Conservation (phyloP, 2,113 vertebrate genomes). For the Coreoperca whiteheadi region DNA sequence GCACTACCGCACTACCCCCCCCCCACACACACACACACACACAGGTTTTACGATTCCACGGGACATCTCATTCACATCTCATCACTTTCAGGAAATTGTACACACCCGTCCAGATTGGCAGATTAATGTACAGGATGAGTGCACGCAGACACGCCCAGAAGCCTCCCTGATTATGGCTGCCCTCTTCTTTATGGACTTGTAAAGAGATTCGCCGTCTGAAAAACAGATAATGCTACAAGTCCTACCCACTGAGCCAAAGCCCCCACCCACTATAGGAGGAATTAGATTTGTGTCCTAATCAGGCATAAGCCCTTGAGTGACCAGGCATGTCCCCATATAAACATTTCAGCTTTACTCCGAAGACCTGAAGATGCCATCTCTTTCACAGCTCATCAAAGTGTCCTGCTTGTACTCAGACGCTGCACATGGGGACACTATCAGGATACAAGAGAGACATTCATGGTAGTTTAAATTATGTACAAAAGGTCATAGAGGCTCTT, state of each 20-base stretch:
- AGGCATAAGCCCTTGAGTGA: conserved; percentile 70
- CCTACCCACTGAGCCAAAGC: conserved; percentile 42
- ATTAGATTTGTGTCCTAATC: conserved; percentile 78
- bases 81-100: conserved; percentile 65
- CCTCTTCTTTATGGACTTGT: conserved; percentile 67
- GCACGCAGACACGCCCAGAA: conserved; percentile 59
- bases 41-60: conserved; percentile 60
- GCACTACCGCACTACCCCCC: conserved; percentile 29
- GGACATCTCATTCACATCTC: conserved; percentile 65
- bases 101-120: conserved; percentile 65
- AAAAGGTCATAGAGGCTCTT: conserved; percentile 59
- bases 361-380: conserved; percentile 52
- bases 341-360: conserved; percentile 44
- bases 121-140: conserved; percentile 71
- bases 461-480: conserved; percentile 55
- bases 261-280: conserved; percentile 60
- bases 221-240: conserved; percentile 63
- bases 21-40: conserved; percentile 24
- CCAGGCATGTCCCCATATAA: conserved; percentile 54
- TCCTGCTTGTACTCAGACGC: conserved; percentile 24
- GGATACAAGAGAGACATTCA: conserved; percentile 39
- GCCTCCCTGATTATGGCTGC: conserved; percentile 67
- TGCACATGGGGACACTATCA: conserved; percentile 37
- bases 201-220: conserved; percentile 57
- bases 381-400: conserved; percentile 55